Evolutionary conservation across 1,140 invertebrate genomes (phyloP).

Genomic region (Pachypeltis micranthus): DNA sequence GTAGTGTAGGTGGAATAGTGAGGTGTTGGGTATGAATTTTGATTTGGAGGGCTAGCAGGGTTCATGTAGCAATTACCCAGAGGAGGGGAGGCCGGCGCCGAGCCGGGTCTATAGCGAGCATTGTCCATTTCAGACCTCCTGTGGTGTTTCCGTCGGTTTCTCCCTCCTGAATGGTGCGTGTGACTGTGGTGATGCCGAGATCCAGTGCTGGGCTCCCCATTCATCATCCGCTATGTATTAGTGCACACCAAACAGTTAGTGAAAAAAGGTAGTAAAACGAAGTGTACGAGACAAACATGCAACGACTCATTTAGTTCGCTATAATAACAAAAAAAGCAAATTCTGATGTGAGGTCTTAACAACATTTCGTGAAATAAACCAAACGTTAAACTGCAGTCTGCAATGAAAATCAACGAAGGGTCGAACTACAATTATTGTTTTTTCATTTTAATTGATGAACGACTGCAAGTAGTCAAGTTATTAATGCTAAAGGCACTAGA

Average conservation of each 20-base stretch:
- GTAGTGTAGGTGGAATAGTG: slow-evolving; percentile 26
- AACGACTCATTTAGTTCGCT: too few relatives aligned
- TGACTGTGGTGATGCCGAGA: slow-evolving; percentile 10
- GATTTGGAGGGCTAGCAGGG: slow-evolving; percentile 2
- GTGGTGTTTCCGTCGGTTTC: slow-evolving; percentile 8
- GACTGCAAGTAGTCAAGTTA: too few relatives aligned
- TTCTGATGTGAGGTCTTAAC: too few relatives aligned
- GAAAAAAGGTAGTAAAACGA: too few relatives aligned
- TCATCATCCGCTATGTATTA: slow-evolving; percentile 1
- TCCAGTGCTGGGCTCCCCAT: slow-evolving; percentile 10
- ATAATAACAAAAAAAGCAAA: too few relatives aligned
- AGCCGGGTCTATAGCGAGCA: not conserved
- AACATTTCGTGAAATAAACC: too few relatives aligned
- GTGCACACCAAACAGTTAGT: slow-evolving; percentile 9
- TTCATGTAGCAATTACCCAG: not conserved
- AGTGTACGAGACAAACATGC: too few relatives aligned
- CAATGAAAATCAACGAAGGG: too few relatives aligned
- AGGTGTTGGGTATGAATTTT: slow-evolving; percentile 20
- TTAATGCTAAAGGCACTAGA: too few relatives aligned
- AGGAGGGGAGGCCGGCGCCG: not conserved
- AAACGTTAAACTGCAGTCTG: too few relatives aligned
- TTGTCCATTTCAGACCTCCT: slow-evolving; percentile 2
- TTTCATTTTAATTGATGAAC: too few relatives aligned
- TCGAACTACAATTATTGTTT: too few relatives aligned
- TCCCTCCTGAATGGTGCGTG: not conserved